Base-by-base conservation (phyloP, 2,113 vertebrate genomes). In the Cercopithecus mona region DNA sequence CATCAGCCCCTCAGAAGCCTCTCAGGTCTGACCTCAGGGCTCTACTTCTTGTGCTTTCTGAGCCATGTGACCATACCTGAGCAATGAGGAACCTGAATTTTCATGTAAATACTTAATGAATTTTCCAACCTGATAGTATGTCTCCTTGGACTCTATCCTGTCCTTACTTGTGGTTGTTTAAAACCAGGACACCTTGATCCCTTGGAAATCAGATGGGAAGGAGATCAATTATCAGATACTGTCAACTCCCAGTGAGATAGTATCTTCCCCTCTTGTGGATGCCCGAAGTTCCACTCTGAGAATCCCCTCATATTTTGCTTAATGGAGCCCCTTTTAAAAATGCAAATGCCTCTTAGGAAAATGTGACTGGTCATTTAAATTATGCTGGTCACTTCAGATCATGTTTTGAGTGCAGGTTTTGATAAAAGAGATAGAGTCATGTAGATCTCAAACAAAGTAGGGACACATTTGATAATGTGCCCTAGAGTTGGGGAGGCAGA, bases 51-150 rank as follows among this genome's bases (percentile, higher is more conserved):
- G 35, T 35, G 61, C 40, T 82, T 57, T 68, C 32, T 10, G 35
- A 93, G 85, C 43, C 61, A 57, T 0, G 73, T 95, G 95, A 95
- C 48, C 81, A 48, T 45, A 66, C 85, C 72, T 73, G 88, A 94
- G 91, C 93, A 93, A 40, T 4, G 32, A 52, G 9, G 84, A 88
- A 38, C 73, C 90, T 64, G 90, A 93, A 79, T 93, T 92, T 70
- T 88, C 61, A 35, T 38, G 81, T 98, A 96, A 98, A 98, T 98
- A 95, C 43, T 98, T 98, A 93, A 98, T 94, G 95, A 92, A 97
- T 83, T 98, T 98, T 98, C 98, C 98, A 95, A 9, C 85, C 81
- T 17, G 97, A 93, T 97, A 92, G 85, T 79, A 35, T 97, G 48
- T 97, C 97, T 93, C 23, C 61, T 85, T 66, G 91, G 68, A 48